Conservation (phyloP, 1,140 invertebrate species). For the Leptestheria dahalacensis region DNA sequence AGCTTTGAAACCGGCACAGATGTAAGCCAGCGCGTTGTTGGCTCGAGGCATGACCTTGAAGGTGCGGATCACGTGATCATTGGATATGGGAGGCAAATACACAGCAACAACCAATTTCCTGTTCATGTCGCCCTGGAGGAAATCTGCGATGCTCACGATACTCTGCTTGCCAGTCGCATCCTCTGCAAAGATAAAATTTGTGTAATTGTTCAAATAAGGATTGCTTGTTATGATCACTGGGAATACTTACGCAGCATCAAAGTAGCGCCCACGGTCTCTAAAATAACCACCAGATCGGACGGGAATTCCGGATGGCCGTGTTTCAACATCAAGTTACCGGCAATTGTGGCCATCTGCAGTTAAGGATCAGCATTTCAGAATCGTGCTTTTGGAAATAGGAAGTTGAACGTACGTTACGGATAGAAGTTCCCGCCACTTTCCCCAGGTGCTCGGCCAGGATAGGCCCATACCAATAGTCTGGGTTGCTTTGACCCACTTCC, state of each 20-base stretch:
- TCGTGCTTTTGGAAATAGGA: too few relatives aligned
- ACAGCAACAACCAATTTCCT: slow-evolving; percentile 45
- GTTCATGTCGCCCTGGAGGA: too few relatives aligned
- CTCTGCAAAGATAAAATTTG: too few relatives aligned
- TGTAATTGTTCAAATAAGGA: too few relatives aligned
- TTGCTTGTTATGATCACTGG: too few relatives aligned
- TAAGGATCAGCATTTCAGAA: too few relatives aligned
- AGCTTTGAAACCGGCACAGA: slow-evolving; percentile 61
- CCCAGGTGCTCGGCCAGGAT: slow-evolving; percentile 23
- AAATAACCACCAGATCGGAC: slow-evolving; percentile 55
- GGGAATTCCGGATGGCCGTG: slow-evolving; percentile 49
- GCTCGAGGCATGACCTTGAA: slow-evolving; percentile 56
- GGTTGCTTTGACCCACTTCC: slow-evolving; percentile 15
- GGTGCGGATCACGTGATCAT: slow-evolving; percentile 18
- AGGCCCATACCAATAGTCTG: slow-evolving; percentile 21
- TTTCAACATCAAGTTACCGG: slow-evolving; percentile 35
- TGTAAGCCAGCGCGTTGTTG: slow-evolving; percentile 66
- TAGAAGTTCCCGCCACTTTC: slow-evolving; percentile 23
- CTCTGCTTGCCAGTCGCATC: too few relatives aligned
- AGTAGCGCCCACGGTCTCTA: slow-evolving; percentile 47
- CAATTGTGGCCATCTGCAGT: background rate
- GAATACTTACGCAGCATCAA: slow-evolving; percentile 44
- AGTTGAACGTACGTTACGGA: slow-evolving; percentile 27
- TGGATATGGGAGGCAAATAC: slow-evolving; percentile 32
- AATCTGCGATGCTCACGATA: too few relatives aligned